Evolutionary conservation across 2,888 invertebrate species (phyloP).

Genomic region (Phalera bucephala): DNA sequence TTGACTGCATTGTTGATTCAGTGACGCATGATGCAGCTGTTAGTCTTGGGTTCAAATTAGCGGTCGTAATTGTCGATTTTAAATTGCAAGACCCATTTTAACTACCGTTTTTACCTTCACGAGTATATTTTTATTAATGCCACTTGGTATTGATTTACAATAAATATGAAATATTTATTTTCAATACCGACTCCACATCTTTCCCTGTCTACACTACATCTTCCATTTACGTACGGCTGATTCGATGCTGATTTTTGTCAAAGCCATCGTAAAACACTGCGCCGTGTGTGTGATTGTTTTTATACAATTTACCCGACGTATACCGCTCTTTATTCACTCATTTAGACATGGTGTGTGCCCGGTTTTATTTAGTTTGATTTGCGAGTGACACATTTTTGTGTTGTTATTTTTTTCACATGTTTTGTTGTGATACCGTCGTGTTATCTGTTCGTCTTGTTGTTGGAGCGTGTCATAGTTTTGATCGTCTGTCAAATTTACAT

Average conservation of each 20-base stretch:
- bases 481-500: slow-evolving; percentile 78
- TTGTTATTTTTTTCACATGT: slow-evolving; percentile 51
- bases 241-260: slow-evolving; percentile 76
- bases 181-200: slow-evolving; percentile 36
- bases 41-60: too few species aligned
- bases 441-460: slow-evolving; percentile 53
- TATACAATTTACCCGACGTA: slow-evolving; percentile 71
- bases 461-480: slow-evolving; percentile 73
- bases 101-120: too few species aligned
- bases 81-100: too few species aligned
- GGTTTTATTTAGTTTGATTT: slow-evolving; percentile 73
- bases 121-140: too few species aligned
- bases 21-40: too few species aligned
- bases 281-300: slow-evolving; percentile 73
- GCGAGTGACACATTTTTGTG: slow-evolving; percentile 68
- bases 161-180: too few species aligned
- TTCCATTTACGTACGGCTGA: slow-evolving; percentile 77
- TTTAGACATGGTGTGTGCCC: slow-evolving; percentile 61
- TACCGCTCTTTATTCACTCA: slow-evolving; percentile 54
- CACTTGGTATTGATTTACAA: too few species aligned
- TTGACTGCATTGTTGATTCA: too few species aligned
- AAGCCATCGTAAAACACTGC: slow-evolving; percentile 76
- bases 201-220: slow-evolving; percentile 48
- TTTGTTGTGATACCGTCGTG: slow-evolving; percentile 62
- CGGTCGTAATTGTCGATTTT: too few species aligned